Percentiles rank a stretch among this genome's conserved stretches.
Evolutionary conservation across 1,140 invertebrate genomes (phyloP).

Genomic region (Ostrea denselamellosa): DNA sequence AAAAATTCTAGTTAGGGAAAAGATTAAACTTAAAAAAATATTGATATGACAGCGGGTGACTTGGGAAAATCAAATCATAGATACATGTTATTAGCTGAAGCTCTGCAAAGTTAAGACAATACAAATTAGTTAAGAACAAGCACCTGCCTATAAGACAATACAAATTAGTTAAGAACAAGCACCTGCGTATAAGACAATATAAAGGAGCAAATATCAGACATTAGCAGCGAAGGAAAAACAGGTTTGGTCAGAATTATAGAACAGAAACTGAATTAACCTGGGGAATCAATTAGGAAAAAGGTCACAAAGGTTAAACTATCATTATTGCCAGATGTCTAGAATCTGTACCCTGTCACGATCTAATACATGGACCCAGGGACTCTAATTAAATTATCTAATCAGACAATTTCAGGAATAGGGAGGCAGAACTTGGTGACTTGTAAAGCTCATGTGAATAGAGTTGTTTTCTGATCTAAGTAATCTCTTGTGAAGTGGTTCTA

Average conservation of each 20-base stretch:
- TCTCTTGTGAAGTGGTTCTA: neutral
- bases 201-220: neutral
- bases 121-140: no score
- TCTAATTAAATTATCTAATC: slow-evolving; percentile 3
- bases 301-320: neutral
- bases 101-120: no score
- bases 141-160: no score
- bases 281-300: neutral
- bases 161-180: no score
- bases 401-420: neutral
- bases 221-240: neutral
- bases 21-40: no score
- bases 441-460: neutral
- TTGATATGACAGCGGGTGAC: no score
- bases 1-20: no score
- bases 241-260: neutral
- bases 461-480: neutral
- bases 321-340: neutral
- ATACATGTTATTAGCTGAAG: no score
- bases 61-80: no score
- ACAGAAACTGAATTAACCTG: neutral
- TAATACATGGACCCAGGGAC: neutral
- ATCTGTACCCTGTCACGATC: neutral
- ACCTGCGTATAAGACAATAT: no score
- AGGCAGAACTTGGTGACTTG: neutral